These are phyloP conservation scores for Drosophila gunungcola DNA, from an alignment of 1,140 invertebrate genomes.

Conservation along the genomic window DNA sequence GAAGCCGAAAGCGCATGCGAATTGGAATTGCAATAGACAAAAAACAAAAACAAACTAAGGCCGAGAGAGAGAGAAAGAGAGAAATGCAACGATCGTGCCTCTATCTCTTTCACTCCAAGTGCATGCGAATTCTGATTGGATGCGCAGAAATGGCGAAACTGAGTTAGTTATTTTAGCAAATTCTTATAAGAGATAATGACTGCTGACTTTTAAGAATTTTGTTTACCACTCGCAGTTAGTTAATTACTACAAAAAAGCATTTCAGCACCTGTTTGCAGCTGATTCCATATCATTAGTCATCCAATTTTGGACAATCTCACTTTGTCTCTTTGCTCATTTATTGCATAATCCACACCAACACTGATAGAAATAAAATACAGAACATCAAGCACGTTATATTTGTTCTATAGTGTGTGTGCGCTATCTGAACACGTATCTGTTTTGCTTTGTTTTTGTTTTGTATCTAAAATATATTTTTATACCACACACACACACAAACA, in stretches of 20 bases:
- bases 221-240: not conserved
- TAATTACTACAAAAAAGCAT: not conserved
- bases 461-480: slow-evolving; percentile 65
- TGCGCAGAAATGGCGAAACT: slow-evolving; percentile 48
- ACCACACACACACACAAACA: slow-evolving; percentile 16
- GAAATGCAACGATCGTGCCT: slow-evolving; percentile 28
- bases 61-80: slow-evolving; percentile 8
- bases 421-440: slow-evolving; percentile 76
- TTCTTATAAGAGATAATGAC: not conserved
- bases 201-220: not conserved
- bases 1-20: slow-evolving; percentile 67
- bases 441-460: slow-evolving; percentile 50
- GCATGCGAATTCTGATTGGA: slow-evolving; percentile 53
- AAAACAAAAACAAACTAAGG: slow-evolving; percentile 7
- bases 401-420: slow-evolving; percentile 21
- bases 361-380: slow-evolving; percentile 38
- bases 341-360: slow-evolving; percentile 43
- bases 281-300: slow-evolving; percentile 42
- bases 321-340: slow-evolving; percentile 34
- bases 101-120: not conserved
- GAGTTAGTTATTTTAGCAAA: not conserved
- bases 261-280: slow-evolving; percentile 39
- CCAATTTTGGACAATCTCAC: slow-evolving; percentile 32
- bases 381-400: slow-evolving; percentile 35
- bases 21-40: slow-evolving; percentile 55